Conservation (phyloP, 2,888 invertebrate species). For the Apodemia zela region DNA sequence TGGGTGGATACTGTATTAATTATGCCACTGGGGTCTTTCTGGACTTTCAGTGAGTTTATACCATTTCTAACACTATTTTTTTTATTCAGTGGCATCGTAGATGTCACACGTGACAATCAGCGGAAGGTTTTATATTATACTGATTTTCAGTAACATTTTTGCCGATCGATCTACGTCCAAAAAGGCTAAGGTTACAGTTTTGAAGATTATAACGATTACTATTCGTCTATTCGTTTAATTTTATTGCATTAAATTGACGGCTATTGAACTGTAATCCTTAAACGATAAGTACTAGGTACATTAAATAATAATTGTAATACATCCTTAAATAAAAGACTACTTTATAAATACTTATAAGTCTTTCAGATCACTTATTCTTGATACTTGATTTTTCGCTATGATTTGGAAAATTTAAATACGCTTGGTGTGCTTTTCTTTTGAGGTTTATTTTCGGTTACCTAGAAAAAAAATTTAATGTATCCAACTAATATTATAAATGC, state of each 20-base stretch:
- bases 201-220: too few relatives aligned
- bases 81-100: too few relatives aligned
- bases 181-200: too few relatives aligned
- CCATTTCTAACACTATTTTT: too few relatives aligned
- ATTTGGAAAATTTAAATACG: slow-evolving; percentile 84
- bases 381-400: slow-evolving; percentile 45
- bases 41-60: too few relatives aligned
- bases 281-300: neutral
- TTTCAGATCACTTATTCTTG: slow-evolving; percentile 23
- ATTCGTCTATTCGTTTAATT: neutral
- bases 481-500: neutral
- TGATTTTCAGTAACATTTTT: too few relatives aligned
- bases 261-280: slow-evolving; percentile 5
- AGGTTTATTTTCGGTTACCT: slow-evolving; percentile 83
- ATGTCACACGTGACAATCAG: too few relatives aligned
- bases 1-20: too few relatives aligned
- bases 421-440: slow-evolving; percentile 81
- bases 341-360: slow-evolving; percentile 19
- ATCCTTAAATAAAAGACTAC: neutral
- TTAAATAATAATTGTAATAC: neutral
- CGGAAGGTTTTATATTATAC: too few relatives aligned
- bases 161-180: too few relatives aligned
- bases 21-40: too few relatives aligned
- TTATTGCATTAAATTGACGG: neutral
- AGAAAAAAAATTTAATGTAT: slow-evolving; percentile 36